Conservation (phyloP, 2,888 invertebrate species). For the Nymphalis c-album region DNA sequence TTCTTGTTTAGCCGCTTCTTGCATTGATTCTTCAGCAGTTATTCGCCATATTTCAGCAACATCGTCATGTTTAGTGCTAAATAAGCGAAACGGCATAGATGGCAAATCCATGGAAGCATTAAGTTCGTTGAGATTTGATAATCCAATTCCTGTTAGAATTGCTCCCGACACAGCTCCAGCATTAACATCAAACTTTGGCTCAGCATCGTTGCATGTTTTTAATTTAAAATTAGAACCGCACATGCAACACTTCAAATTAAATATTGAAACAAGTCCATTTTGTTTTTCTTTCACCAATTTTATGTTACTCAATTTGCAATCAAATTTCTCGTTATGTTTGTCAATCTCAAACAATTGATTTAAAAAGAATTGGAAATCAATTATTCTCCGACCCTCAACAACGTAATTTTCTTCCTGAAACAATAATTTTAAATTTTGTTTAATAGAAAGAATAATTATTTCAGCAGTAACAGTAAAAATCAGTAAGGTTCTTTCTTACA, state of each 20-base stretch:
- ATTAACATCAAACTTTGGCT: neutral
- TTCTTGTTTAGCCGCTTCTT: constrained; percentile 24
- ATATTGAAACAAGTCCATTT: neutral
- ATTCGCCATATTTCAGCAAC: neutral
- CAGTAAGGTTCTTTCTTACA: no score
- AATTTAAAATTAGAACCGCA: neutral
- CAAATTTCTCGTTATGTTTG: neutral
- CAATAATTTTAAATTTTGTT: no score
- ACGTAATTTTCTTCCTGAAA: neutral
- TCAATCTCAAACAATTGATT: neutral
- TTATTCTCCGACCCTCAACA: neutral
- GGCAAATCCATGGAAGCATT: neutral
- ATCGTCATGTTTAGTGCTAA: neutral
- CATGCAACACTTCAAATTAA: neutral
- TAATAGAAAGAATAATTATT: no score
- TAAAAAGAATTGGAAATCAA: neutral
- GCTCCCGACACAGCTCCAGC: neutral
- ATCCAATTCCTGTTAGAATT: neutral
- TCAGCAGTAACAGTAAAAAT: no score
- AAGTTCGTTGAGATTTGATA: neutral
- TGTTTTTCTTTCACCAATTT: neutral
- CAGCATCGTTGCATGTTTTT: neutral
- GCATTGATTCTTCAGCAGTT: neutral
- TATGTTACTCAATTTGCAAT: neutral
- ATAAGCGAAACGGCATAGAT: neutral